Base-by-base conservation (phyloP, 2,888 invertebrate species). In the Piscicola geometra region DNA sequence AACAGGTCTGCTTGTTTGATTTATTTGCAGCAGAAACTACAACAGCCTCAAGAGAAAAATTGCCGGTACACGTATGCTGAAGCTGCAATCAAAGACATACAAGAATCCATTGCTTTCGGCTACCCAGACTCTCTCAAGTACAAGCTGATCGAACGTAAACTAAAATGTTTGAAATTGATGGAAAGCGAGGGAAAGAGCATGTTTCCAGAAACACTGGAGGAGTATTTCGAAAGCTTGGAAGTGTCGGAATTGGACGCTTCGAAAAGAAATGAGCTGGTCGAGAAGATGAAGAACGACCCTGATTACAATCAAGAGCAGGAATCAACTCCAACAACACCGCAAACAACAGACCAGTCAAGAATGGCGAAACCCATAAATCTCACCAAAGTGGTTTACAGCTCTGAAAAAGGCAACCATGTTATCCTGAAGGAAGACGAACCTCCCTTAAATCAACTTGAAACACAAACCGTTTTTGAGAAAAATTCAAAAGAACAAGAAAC, bases 81-180 rank as follows among this genome's bases (percentile, higher is more conserved):
- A 21, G 5, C 21, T 18, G 60, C 60, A 15, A 77, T 84, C 36
- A 76, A 76, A 30, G 84, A 84, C 77, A 82, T 84, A 47, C 80
- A 81, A 21, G 76, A 80, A 15, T 83, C 83, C 21, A 80, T 83
- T 60, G 79, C 87, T 47, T 86, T 88, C 79, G 88, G 88, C 12
- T 91, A 91, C 82, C 90, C 91, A 0, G 82, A 84, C 60, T 88
- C 89, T 76, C 86, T 89, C 72, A 86, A 85, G 50, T 88, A 89
- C 81, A 92, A 92, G 85, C 85, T 93, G 74, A 86, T 89, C 74
- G 84, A 90, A 28, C 88, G 92, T 35, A 87, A 88, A 80, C 89
- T 89, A 0, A 89, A 90, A 80, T 91, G 91, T 83, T 88, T 88
- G 50, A 25, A 30, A n/a, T 47, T 75, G 33, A 77, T 77, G 25